Evolutionary conservation across 1,140 invertebrate species (phyloP).

Genomic region (Aphis gossypii): DNA sequence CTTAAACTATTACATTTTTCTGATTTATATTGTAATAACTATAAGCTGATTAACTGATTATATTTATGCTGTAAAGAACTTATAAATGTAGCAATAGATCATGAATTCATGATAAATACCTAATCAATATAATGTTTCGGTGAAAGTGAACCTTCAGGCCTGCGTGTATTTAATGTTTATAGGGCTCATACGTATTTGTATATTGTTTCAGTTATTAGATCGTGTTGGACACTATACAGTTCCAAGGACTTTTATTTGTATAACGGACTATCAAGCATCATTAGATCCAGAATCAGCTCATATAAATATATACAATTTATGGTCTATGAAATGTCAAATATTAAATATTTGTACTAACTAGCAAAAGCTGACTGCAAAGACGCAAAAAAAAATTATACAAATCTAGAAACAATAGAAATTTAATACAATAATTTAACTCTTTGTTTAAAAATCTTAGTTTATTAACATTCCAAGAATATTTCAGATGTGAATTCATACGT

Average conservation of each 20-base stretch:
- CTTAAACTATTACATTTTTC: background rate
- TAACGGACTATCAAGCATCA: background rate
- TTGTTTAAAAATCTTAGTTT: background rate
- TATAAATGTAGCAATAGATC: conserved; percentile 36
- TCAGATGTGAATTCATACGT: background rate
- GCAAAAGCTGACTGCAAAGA: background rate
- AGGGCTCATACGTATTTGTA: background rate
- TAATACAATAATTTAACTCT: background rate
- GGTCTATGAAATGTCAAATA: background rate
- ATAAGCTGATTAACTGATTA: background rate
- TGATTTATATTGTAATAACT: background rate
- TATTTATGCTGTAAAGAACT: background rate
- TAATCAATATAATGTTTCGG: conserved; percentile 40
- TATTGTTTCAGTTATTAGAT: conserved; percentile 1
- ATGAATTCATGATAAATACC: conserved; percentile 4
- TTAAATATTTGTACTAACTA: background rate
- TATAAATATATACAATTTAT: background rate
- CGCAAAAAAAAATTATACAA: background rate
- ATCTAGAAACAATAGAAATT: background rate
- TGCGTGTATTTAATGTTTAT: background rate
- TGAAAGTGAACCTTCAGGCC: conserved; percentile 52
- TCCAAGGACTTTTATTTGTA: conserved; percentile 32
- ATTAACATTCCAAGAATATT: conserved; percentile 37
- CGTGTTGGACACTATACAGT: background rate
- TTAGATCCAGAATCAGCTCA: background rate